Conservation (phyloP, 2,797 vertebrate species). For the Characodon lateralis region DNA sequence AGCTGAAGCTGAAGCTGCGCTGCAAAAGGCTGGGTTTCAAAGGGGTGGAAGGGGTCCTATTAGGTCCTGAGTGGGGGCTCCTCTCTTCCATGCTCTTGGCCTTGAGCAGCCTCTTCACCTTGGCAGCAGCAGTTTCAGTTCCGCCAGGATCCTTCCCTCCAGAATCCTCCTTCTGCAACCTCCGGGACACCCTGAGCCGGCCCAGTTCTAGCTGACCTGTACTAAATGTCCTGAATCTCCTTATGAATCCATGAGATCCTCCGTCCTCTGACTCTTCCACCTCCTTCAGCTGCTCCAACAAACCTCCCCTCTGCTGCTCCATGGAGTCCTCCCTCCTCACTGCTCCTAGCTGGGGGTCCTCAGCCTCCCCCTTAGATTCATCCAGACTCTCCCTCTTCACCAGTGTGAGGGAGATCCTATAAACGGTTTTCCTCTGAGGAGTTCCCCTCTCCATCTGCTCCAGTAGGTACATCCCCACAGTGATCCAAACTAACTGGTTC, state of each 20-base stretch:
- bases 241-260: constrained; percentile 68
- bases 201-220: constrained; percentile 92
- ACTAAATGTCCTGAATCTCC: constrained; percentile 90
- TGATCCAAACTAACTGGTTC: too few relatives aligned
- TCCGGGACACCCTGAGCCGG: constrained; percentile 75
- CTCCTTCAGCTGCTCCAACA: constrained; percentile 81
- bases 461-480: constrained; percentile 82
- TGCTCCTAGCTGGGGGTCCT: constrained; percentile 37
- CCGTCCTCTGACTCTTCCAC: constrained; percentile 78
- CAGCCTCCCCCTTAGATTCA: constrained; percentile 27
- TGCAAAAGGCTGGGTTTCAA: constrained; percentile 76
- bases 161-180: constrained; percentile 32
- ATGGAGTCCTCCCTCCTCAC: constrained; percentile 60
- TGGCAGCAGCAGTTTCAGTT: constrained; percentile 15
- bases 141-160: constrained; percentile 1
- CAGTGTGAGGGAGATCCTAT: constrained; percentile 94
- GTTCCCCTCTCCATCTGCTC: constrained; percentile 85
- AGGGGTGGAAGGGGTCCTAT: constrained; percentile 41
- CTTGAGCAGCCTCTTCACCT: constrained; percentile 36
- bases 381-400: constrained; percentile 89
- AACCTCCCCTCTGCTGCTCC: constrained; percentile 6
- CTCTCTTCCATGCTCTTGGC: constrained; percentile 62
- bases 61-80: constrained; percentile 29
- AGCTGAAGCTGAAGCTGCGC: constrained; percentile 93
- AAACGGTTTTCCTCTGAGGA: constrained; percentile 88